Percentiles rank a stretch among this genome's conserved stretches.
phyloP scores from a whole-genome alignment of 2,888 invertebrate genomes.

The Mamestra brassicae region DNA sequence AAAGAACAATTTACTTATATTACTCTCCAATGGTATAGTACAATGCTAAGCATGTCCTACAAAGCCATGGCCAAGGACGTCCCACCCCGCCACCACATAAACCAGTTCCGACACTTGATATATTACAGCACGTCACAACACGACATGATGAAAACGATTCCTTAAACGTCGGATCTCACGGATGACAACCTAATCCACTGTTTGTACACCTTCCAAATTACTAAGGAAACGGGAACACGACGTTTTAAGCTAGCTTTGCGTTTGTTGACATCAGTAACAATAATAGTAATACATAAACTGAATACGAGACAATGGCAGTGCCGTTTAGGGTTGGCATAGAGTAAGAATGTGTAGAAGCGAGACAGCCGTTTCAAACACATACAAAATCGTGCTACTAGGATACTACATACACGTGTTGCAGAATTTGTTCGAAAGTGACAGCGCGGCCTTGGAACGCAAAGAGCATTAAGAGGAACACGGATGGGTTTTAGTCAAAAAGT shows the following conservation, averaged over 20 bases:
- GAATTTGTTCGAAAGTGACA: no score
- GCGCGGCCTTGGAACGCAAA: no score
- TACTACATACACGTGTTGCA: no score
- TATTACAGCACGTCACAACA: conserved; percentile 25
- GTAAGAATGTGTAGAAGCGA: not conserved
- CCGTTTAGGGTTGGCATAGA: conserved; percentile 26
- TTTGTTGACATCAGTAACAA: conserved; percentile 44
- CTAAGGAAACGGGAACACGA: conserved; percentile 25
- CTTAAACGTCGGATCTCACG: conserved; percentile 24
- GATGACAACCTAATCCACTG: conserved; percentile 42
- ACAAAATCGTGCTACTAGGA: no score
- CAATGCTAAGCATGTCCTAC: no score
- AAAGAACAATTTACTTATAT: no score
- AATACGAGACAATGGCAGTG: conserved; percentile 35
- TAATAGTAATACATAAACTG: conserved; percentile 37
- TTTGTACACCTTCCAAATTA: conserved; percentile 35
- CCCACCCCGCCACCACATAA: not conserved
- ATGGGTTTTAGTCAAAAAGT: no score
- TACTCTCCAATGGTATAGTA: no score
- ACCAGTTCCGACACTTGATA: conserved; percentile 41
- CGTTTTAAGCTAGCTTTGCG: conserved; percentile 33
- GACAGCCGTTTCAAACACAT: rapidly evolving
- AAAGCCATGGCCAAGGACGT: not conserved
- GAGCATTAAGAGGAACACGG: no score
- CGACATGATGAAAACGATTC: conserved; percentile 19